Percentiles rank a stretch among this genome's conserved stretches.
Evolutionary conservation across 1,140 invertebrate species (phyloP).

Genomic region (Galleria mellonella): DNA sequence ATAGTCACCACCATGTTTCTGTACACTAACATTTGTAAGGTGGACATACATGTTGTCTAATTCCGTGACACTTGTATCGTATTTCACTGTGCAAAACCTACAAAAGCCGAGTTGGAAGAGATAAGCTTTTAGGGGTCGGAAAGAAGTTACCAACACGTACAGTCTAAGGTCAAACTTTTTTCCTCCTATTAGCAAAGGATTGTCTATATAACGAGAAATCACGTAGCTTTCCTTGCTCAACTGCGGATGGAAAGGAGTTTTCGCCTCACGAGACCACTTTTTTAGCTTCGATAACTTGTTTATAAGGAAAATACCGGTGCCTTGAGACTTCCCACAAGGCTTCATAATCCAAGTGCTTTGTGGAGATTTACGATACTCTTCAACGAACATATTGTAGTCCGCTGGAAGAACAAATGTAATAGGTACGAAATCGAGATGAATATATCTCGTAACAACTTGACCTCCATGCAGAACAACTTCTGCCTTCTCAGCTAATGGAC

Average conservation of each 20-base stretch:
- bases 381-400: slow-evolving; percentile 96
- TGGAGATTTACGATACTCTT: slow-evolving; percentile 93
- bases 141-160: slow-evolving; percentile 90
- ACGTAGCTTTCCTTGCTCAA: slow-evolving; percentile 88
- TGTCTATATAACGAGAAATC: slow-evolving; percentile 90
- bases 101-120: slow-evolving; percentile 87
- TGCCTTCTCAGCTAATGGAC: slow-evolving; percentile 84
- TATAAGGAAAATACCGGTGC: slow-evolving; percentile 90
- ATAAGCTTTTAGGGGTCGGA: slow-evolving; percentile 87
- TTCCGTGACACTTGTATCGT: slow-evolving; percentile 83
- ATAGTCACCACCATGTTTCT: slow-evolving; percentile 92
- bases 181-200: slow-evolving; percentile 88
- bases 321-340: slow-evolving; percentile 92
- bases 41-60: slow-evolving; percentile 90
- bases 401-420: slow-evolving; percentile 94
- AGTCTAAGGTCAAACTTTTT: slow-evolving; percentile 91
- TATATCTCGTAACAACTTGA: slow-evolving; percentile 83
- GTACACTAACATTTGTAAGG: slow-evolving; percentile 90
- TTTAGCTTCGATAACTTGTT: slow-evolving; percentile 92
- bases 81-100: slow-evolving; percentile 88
- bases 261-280: slow-evolving; percentile 89
- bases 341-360: slow-evolving; percentile 97
- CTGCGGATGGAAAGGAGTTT: slow-evolving; percentile 82
- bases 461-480: slow-evolving; percentile 72
- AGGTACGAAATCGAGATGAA: slow-evolving; percentile 93